Percentiles rank a stretch among this genome's conserved stretches.
phyloP scores from a whole-genome alignment of 2,113 vertebrate genomes.

The Ceuthmochares aereus region DNA sequence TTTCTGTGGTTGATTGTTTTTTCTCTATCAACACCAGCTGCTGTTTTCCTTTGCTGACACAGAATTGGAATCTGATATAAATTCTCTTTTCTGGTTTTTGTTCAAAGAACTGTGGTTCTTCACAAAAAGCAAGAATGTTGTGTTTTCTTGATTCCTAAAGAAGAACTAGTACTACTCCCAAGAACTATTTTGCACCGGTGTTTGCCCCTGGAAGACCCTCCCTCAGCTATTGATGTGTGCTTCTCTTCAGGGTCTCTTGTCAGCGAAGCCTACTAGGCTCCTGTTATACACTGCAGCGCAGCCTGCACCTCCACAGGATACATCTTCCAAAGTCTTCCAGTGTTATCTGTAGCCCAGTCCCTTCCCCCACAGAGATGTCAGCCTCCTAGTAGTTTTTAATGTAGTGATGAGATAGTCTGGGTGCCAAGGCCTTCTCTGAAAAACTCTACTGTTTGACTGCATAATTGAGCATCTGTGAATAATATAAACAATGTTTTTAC shows the following conservation, averaged over 20 bases:
- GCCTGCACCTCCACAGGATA: not conserved
- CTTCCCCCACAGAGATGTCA: not conserved
- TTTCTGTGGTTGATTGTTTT: not conserved
- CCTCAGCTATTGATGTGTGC: not conserved
- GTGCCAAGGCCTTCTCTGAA: not conserved
- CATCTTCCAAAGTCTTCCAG: not conserved
- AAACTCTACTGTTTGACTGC: not conserved
- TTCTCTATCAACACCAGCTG: not conserved
- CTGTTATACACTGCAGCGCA: accelerated
- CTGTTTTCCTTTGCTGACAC: not conserved
- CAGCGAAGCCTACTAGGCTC: not conserved
- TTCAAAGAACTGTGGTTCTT: not conserved
- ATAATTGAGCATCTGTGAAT: not conserved
- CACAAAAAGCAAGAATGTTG: not conserved
- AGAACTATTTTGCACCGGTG: not conserved
- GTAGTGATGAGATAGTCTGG: not conserved
- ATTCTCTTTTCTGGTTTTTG: not conserved
- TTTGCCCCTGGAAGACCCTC: not conserved
- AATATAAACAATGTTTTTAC: not conserved
- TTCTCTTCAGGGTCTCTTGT: not conserved
- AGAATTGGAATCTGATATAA: not conserved
- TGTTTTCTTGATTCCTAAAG: not conserved
- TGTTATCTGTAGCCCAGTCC: not conserved
- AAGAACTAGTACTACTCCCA: not conserved
- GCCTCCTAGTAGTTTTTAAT: not conserved